phyloP scores from a whole-genome alignment of 2,888 invertebrate genomes.

The Alentia gelatinosa region DNA sequence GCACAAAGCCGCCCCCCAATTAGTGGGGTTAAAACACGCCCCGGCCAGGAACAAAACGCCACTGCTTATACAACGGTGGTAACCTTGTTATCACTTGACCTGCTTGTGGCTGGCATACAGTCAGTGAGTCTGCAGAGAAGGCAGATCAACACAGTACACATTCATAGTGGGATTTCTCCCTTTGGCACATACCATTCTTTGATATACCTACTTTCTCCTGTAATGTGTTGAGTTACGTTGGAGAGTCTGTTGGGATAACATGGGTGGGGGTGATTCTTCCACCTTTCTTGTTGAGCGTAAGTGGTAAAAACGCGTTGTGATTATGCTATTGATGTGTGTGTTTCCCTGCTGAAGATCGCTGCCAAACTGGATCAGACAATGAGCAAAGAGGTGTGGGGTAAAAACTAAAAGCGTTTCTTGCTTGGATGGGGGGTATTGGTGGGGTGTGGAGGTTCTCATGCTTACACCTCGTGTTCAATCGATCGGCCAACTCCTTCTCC shows the following conservation, averaged over 20 bases:
- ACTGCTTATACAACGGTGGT: slow-evolving; percentile 34
- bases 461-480: background rate
- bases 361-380: slow-evolving; percentile 50
- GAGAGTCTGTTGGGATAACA: no score
- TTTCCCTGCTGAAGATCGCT: slow-evolving; percentile 23
- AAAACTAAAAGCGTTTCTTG: background rate
- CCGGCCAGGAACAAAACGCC: slow-evolving; percentile 19
- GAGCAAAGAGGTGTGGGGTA: background rate
- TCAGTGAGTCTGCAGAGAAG: background rate
- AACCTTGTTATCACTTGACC: slow-evolving; percentile 47
- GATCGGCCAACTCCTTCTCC: background rate
- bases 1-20: slow-evolving; percentile 46
- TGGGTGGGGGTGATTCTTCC: no score
- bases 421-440: background rate
- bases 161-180: no score
- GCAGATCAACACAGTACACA: background rate
- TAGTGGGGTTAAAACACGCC: slow-evolving; percentile 43
- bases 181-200: background rate
- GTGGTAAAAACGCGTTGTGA: background rate
- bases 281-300: slow-evolving; percentile 1
- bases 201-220: background rate
- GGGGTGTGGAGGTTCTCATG: background rate
- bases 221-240: no score
- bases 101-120: background rate
- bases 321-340: slow-evolving; percentile 38